Evolutionary conservation across 2,113 vertebrate species (phyloP), one percentile per base, ranked within the genome.

Genomic region (Equus przewalskii): DNA sequence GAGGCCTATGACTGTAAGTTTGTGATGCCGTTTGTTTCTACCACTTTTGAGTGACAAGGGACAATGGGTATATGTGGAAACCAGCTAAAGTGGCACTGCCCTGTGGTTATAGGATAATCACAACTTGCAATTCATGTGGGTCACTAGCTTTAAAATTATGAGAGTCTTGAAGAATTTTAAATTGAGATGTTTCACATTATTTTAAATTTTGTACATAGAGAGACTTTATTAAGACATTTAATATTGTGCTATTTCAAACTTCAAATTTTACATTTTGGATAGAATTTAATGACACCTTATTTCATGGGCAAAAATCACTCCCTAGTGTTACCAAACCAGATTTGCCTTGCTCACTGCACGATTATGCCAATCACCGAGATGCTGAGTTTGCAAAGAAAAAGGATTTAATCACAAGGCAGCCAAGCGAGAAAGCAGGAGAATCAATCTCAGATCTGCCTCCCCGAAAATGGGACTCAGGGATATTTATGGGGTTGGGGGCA

Each of bases 111-210:
- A 19, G n/a, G 12, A 26, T 75, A 86, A 84, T 70, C 12, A 78
- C 30, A 26, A 56, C 80, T 94, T 92, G 85, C 64, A 58, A n/a
- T 84, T 49, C 15, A 41, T 28, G 7, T 58, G 16, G 24, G 30
- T 21, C 5, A 65, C 33, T 64, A 30, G 51, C 46, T 89, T 65
- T 90, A 92, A 81, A 78, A 82, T 69, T 0, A 67, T 44, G 65
- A 81, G 73, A 26, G 73, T 89, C 56, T 65, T 69, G 46, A 78
- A 69, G 19, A 81, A 89, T 58, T 89, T 96, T 62, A 80, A 92
- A 73, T 67, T 91, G 79, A 70, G 16, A 14, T 26, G 22, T 80
- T 92, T 54, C 28, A 54, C 26, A 62, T 84, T 58, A 28, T 80
- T 87, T 91, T 76, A 58, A 70, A 75, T 49, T 67, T 70, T 84